Evolutionary conservation across 2,888 invertebrate genomes (phyloP).

Genomic region (Megamerina dolium): DNA sequence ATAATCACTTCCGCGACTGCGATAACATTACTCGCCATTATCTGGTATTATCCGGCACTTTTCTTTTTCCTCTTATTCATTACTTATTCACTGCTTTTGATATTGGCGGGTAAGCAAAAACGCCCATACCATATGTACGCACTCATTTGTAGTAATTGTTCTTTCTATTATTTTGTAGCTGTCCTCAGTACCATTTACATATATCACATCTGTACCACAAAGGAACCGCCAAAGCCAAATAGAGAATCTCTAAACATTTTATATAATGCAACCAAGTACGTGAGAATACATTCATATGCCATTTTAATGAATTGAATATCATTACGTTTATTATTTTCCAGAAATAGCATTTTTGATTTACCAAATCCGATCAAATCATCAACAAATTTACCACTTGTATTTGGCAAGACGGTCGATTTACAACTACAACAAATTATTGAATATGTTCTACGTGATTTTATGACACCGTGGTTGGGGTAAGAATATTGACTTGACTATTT

Average conservation of each 20-base stretch:
- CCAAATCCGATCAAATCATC: conserved; percentile 48
- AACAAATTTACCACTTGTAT: conserved; percentile 67
- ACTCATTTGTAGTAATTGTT: no score
- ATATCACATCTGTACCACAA: conserved; percentile 45
- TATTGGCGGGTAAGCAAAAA: conserved; percentile 42
- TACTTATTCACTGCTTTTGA: conserved; percentile 43
- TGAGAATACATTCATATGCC: conserved; percentile 1
- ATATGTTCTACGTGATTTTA: conserved; percentile 71
- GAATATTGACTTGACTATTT: conserved; percentile 11
- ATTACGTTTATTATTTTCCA: conserved; percentile 18
- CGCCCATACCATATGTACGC: conserved; percentile 14
- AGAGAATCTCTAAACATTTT: conserved; percentile 42
- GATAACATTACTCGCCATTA: conserved; percentile 40
- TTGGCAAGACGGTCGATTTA: conserved; percentile 77
- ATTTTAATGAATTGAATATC: neutral
- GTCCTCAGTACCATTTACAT: conserved; percentile 46
- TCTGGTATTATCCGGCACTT: conserved; percentile 48
- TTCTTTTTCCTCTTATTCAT: conserved; percentile 47
- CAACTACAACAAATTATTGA: conserved; percentile 78
- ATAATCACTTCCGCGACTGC: conserved; percentile 37
- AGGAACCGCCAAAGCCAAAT: conserved; percentile 38
- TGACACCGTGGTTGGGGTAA: conserved; percentile 64
- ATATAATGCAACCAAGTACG: conserved; percentile 48
- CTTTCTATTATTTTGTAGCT: conserved; percentile 29
- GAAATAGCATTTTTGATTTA: conserved; percentile 46